Evolutionary conservation across 2,797 vertebrate genomes (phyloP).

Genomic region (Hyperoplus lanceolatus): DNA sequence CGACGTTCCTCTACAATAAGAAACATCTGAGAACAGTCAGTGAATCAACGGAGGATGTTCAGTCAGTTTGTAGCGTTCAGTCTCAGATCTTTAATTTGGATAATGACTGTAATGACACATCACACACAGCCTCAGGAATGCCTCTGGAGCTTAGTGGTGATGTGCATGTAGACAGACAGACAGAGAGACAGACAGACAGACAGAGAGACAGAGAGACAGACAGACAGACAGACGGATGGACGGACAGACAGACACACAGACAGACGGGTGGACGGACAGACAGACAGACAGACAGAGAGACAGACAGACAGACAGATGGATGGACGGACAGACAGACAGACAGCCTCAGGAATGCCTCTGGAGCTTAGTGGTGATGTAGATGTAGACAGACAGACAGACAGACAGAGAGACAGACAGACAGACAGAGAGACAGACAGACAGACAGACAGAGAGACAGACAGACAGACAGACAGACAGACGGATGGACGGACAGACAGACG

Average conservation of each 20-base stretch:
- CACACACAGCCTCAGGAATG: conserved; percentile 15
- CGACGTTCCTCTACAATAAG: background rate
- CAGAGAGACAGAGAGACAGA: background rate
- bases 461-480: no score
- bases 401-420: no score
- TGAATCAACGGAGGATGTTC: conserved; percentile 13
- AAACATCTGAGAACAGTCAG: conserved; percentile 22
- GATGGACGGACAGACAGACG: no score
- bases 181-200: no score
- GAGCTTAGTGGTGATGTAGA: background rate
- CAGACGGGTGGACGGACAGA: no score
- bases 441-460: background rate
- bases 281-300: no score
- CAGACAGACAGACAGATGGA: no score
- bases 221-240: background rate
- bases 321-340: no score
- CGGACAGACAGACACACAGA: no score
- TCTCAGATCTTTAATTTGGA: conserved; percentile 23
- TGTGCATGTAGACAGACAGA: no score
- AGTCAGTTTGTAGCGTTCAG: background rate
- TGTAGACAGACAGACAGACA: background rate
- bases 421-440: background rate
- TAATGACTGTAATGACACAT: conserved; percentile 45
- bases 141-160: background rate
- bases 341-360: no score